These are phyloP conservation scores for Nephrotoma appendiculata DNA, from an alignment of 2,888 invertebrate species.

Conservation along the genomic window DNA sequence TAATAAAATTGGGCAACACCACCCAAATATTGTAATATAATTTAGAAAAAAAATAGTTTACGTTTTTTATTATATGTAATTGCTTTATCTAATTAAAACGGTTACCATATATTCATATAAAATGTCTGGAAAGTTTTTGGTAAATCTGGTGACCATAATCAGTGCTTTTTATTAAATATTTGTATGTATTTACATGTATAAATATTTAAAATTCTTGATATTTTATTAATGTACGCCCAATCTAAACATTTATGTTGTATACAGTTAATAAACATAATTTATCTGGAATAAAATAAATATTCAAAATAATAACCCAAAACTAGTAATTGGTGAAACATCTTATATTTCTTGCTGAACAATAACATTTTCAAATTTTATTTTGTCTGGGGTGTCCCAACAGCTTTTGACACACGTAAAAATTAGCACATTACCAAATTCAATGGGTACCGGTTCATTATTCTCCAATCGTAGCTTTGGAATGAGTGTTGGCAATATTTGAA, in stretches of 20 bases:
- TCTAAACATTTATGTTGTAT: neutral
- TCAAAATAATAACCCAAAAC: neutral
- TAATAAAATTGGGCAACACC: neutral
- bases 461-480: slow-evolving; percentile 51
- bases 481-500: slow-evolving; percentile 70
- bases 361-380: slow-evolving; percentile 51
- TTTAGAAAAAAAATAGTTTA: neutral
- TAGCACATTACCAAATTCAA: slow-evolving; percentile 79
- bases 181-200: neutral
- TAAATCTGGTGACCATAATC: neutral
- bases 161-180: neutral
- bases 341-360: slow-evolving; percentile 57
- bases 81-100: neutral
- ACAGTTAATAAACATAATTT: neutral
- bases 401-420: slow-evolving; percentile 71
- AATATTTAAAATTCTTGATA: neutral
- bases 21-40: neutral
- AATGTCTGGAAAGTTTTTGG: neutral
- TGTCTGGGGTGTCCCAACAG: slow-evolving; percentile 65
- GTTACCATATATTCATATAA: neutral
- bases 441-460: slow-evolving; percentile 36
- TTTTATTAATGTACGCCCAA: neutral
- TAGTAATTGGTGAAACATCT: neutral
- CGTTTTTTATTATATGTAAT: neutral
- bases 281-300: neutral